phyloP scores from a whole-genome alignment of 2,797 vertebrate genomes.

The Cirrhinus molitorella region DNA sequence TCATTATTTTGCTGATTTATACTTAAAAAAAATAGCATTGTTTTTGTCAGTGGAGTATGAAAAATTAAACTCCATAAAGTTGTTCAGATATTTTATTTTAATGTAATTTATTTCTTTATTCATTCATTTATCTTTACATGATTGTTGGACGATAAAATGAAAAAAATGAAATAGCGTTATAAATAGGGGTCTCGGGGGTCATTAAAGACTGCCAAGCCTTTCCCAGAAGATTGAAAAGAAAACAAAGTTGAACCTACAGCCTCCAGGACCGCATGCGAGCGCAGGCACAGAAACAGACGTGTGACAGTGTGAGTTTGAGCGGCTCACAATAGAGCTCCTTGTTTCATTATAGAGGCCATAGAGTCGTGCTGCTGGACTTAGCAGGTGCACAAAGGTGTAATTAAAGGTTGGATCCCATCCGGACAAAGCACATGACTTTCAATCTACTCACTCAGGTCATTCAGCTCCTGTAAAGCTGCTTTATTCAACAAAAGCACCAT shows the following conservation, averaged over 20 bases:
- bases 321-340: slow-evolving; percentile 15
- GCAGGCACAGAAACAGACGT: background rate
- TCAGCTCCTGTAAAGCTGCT: slow-evolving; percentile 3
- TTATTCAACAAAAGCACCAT: slow-evolving; percentile 12
- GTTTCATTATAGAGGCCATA: slow-evolving; percentile 15
- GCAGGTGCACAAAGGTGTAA: slow-evolving; percentile 28
- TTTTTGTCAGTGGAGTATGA: no score
- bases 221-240: background rate
- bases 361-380: background rate
- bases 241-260: background rate
- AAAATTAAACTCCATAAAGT: no score
- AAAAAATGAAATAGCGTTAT: background rate
- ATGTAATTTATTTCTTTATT: no score
- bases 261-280: background rate
- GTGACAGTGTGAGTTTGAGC: slow-evolving; percentile 6
- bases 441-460: slow-evolving; percentile 18
- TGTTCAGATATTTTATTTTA: no score
- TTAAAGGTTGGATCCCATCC: slow-evolving; percentile 20
- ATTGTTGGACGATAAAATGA: background rate
- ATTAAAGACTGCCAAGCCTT: background rate
- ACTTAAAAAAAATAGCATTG: no score
- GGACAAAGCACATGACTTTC: slow-evolving; percentile 18
- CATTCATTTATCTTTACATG: background rate
- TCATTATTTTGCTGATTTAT: no score
- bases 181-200: background rate